Percentiles rank a stretch among this genome's conserved stretches.
phyloP scores from a whole-genome alignment of 2,797 vertebrate genomes.

The Semotilus atromaculatus region DNA sequence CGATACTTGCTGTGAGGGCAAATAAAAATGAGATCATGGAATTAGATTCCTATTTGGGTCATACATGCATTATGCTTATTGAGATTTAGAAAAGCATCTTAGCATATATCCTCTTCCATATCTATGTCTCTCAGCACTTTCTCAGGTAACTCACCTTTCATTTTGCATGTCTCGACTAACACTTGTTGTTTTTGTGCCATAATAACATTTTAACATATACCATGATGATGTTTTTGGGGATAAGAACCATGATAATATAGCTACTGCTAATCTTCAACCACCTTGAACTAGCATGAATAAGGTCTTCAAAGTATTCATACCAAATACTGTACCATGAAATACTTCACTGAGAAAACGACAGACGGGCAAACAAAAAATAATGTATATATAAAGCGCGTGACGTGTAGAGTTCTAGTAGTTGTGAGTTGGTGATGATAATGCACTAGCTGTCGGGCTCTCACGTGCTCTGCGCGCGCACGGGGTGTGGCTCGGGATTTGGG shows the following conservation, averaged over 20 bases:
- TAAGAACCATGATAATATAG: not conserved
- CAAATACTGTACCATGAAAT: not conserved
- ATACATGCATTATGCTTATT: slow-evolving; percentile 68
- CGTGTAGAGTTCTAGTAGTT: not conserved
- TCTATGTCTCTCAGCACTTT: slow-evolving; percentile 51
- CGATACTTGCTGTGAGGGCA: slow-evolving; percentile 34
- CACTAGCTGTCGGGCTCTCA: not conserved
- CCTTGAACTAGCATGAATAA: not conserved
- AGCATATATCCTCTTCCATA: slow-evolving; percentile 64
- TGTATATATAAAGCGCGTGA: too few relatives aligned
- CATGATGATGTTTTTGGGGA: too few relatives aligned
- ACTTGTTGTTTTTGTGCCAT: not conserved
- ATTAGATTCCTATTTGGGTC: slow-evolving; percentile 71
- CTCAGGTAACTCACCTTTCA: slow-evolving; percentile 10
- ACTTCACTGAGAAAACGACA: not conserved
- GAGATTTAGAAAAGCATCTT: slow-evolving; percentile 78
- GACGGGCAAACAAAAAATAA: not conserved
- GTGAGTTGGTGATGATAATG: not conserved
- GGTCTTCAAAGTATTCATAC: not conserved
- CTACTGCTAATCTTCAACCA: not conserved
- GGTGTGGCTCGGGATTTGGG: slow-evolving; percentile 36
- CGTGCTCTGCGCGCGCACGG: slow-evolving; percentile 28
- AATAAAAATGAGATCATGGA: slow-evolving; percentile 63
- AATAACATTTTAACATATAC: not conserved
- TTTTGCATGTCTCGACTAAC: not conserved